A percentile compares a stretch with the other conserved stretches of the same genome.
Conservation (phyloP, 2,797 vertebrate species). For the Sorex maritimensis region DNA sequence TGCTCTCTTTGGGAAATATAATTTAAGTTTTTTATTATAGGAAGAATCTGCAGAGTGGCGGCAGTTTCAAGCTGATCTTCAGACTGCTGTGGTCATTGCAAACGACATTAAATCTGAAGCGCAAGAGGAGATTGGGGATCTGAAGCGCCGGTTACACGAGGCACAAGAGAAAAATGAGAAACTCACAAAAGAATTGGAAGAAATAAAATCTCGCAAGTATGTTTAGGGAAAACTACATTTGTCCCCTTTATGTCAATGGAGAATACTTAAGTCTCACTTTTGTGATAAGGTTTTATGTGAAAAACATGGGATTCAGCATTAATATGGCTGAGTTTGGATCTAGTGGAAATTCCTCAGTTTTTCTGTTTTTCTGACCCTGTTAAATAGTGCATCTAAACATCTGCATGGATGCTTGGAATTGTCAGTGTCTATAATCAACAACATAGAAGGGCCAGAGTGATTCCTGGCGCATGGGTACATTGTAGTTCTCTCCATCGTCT, state of each 20-base stretch:
- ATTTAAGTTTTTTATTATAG: slow-evolving; percentile 85
- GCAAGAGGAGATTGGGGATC: slow-evolving; percentile 97
- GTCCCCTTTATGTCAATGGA: background rate
- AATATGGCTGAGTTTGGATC: background rate
- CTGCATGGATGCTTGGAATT: background rate
- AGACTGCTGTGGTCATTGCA: slow-evolving; percentile 98
- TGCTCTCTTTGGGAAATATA: slow-evolving; percentile 66
- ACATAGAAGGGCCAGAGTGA: background rate
- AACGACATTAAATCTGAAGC: slow-evolving; percentile 99
- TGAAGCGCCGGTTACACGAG: slow-evolving; percentile 96
- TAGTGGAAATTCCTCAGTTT: background rate
- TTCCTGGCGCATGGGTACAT: background rate
- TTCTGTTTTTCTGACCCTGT: background rate
- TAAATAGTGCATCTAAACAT: too few species aligned
- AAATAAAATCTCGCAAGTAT: slow-evolving; percentile 98
- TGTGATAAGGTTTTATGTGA: background rate
- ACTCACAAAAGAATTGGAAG: slow-evolving; percentile 96
- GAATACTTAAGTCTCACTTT: background rate
- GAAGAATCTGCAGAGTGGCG: slow-evolving; percentile 99
- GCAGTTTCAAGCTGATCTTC: slow-evolving; percentile 98
- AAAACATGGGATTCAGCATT: background rate
- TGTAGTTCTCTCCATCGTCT: background rate
- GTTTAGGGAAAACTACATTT: slow-evolving; percentile 67
- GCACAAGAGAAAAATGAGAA: slow-evolving; percentile 97
- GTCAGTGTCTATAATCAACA: rapidly evolving